A percentile compares a stretch with the other conserved stretches of the same genome.
Conservation (phyloP, 2,888 invertebrate genomes). For the Epirrhoe alternata region DNA sequence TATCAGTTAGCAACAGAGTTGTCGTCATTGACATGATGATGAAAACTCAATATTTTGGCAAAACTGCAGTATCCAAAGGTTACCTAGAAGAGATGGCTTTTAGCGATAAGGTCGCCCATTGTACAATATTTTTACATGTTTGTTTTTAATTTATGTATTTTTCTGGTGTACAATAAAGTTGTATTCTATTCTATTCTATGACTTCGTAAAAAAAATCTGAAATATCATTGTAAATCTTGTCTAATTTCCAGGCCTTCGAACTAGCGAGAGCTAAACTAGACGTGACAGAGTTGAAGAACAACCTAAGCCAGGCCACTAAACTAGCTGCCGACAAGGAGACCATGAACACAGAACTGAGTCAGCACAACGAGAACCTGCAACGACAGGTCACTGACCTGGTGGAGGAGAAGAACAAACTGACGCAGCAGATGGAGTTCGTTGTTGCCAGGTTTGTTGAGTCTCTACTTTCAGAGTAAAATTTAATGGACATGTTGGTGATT, state of each 20-base stretch:
- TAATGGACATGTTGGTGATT: not conserved
- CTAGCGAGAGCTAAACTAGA: constrained; percentile 80
- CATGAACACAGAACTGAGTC: constrained; percentile 60
- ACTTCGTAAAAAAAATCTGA: too few species aligned
- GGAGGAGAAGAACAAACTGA: constrained; percentile 57
- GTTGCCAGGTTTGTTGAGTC: constrained; percentile 50
- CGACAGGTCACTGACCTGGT: constrained; percentile 51
- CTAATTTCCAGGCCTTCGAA: constrained; percentile 72
- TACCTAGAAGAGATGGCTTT: too few species aligned
- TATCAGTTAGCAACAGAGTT: too few species aligned
- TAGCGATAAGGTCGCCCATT: too few species aligned
- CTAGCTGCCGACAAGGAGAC: constrained; percentile 61
- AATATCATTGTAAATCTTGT: not conserved
- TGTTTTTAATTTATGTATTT: too few species aligned
- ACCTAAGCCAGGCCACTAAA: constrained; percentile 82
- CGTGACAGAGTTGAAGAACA: constrained; percentile 71
- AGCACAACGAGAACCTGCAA: constrained; percentile 54
- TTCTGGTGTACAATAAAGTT: too few species aligned
- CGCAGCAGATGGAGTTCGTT: constrained; percentile 57
- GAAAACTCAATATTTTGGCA: too few species aligned
- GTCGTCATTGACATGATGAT: too few species aligned
- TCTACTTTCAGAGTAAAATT: too few species aligned
- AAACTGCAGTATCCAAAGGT: too few species aligned
- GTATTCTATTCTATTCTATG: too few species aligned
- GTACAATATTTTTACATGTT: too few species aligned